A percentile compares a stretch with the other conserved stretches of the same genome.
Conservation (phyloP, 2,888 invertebrate species). For the Dasypogon diadema region DNA sequence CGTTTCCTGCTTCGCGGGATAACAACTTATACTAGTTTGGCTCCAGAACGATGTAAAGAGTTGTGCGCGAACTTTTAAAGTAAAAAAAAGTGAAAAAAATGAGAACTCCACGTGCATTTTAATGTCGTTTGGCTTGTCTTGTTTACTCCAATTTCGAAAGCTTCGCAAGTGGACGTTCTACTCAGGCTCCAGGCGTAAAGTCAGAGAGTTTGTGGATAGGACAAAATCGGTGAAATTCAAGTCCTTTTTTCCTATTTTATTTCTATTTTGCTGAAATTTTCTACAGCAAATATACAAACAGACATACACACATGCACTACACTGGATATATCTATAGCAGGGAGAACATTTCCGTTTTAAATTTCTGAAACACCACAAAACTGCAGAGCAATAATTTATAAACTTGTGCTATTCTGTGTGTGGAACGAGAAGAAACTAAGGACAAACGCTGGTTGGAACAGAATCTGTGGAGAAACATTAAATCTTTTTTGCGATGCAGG, state of each 20-base stretch:
- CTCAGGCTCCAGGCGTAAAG: constrained; percentile 28
- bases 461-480: constrained; percentile 35
- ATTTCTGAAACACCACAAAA: constrained; percentile 54
- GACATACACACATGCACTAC: constrained; percentile 8
- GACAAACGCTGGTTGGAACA: constrained; percentile 22
- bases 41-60: neutral
- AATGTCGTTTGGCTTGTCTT: constrained; percentile 48
- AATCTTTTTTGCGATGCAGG: constrained; percentile 35
- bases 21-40: constrained; percentile 34
- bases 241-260: constrained; percentile 24
- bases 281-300: neutral
- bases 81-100: constrained; percentile 15
- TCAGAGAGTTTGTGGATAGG: constrained; percentile 11
- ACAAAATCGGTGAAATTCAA: constrained; percentile 36
- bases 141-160: constrained; percentile 30
- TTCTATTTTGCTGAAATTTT: constrained; percentile 17
- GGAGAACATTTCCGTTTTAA: constrained; percentile 54
- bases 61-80: constrained; percentile 10
- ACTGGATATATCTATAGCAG: neutral
- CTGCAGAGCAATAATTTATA: constrained; percentile 54
- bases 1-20: constrained; percentile 13
- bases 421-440: constrained; percentile 12
- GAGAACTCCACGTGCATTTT: constrained; percentile 44
- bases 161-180: constrained; percentile 35
- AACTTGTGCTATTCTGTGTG: constrained; percentile 40